These are phyloP conservation scores for Apistogramma diplotaenia DNA, from an alignment of 2,113 vertebrate species.

Conservation along the genomic window DNA sequence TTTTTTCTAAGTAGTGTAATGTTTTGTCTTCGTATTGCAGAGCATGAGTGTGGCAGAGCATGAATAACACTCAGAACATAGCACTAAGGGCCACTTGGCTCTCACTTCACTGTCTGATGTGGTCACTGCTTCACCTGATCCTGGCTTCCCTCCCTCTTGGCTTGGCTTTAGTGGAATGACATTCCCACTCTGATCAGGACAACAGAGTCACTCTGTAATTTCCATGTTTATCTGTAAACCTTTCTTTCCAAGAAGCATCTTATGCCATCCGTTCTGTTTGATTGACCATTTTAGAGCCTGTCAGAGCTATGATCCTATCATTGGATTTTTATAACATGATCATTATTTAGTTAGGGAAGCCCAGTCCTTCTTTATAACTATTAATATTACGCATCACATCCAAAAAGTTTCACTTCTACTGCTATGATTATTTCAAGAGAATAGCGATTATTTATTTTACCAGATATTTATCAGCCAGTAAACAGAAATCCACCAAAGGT, in stretches of 20 bases:
- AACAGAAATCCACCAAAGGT: neutral
- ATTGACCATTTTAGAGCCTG: neutral
- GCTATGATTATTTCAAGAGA: neutral
- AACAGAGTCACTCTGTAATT: neutral
- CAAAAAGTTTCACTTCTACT: neutral
- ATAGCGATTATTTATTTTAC: neutral
- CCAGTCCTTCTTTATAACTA: neutral
- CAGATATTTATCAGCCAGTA: neutral
- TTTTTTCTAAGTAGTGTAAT: neutral
- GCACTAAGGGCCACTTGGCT: neutral
- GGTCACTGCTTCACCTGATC: constrained; percentile 19
- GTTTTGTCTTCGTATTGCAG: neutral
- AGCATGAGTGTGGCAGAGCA: neutral
- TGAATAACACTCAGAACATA: neutral
- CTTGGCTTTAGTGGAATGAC: constrained; percentile 5
- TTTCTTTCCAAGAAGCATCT: neutral
- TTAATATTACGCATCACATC: neutral
- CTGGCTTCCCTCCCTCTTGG: constrained; percentile 30
- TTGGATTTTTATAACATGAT: neutral
- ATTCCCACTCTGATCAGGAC: constrained; percentile 16
- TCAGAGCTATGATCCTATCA: neutral
- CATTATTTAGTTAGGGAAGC: neutral
- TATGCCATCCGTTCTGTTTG: neutral
- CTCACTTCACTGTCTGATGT: constrained; percentile 10
- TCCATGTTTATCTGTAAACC: neutral